Percentiles rank a stretch among this genome's conserved stretches.
Evolutionary conservation across 1,140 invertebrate genomes (phyloP).

Genomic region (Conus betulinus): DNA sequence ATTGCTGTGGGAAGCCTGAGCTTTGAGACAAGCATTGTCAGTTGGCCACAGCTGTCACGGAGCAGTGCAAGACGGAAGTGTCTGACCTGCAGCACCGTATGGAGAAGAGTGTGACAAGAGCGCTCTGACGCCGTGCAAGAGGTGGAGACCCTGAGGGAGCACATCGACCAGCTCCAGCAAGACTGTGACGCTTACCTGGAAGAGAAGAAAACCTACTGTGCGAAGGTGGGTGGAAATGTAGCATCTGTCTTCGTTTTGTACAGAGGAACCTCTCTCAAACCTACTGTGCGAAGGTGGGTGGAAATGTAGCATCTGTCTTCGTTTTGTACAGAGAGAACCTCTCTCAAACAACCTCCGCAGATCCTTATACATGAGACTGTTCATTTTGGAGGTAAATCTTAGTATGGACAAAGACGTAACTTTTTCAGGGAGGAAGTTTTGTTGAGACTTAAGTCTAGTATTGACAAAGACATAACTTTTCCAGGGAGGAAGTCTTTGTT

Average conservation of each 20-base stretch:
- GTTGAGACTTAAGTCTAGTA: too few relatives aligned
- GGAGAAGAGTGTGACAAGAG: constrained; percentile 83
- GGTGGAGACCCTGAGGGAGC: constrained; percentile 84
- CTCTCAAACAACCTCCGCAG: constrained; percentile 73
- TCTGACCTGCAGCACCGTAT: constrained; percentile 87
- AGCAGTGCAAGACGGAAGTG: constrained; percentile 87
- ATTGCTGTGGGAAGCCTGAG: too few relatives aligned
- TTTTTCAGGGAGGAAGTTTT: neutral
- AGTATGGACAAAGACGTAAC: neutral
- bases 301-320: too few relatives aligned
- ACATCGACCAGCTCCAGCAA: constrained; percentile 83
- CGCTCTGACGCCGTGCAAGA: constrained; percentile 83
- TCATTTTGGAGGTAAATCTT: neutral
- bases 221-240: constrained; percentile 73
- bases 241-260: too few relatives aligned
- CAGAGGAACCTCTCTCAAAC: constrained; percentile 75
- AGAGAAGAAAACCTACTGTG: constrained; percentile 84
- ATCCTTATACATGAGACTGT: neutral
- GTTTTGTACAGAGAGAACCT: too few relatives aligned
- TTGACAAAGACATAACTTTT: too few relatives aligned
- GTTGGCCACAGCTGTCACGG: constrained; percentile 67
- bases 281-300: constrained; percentile 81
- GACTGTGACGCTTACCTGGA: constrained; percentile 85
- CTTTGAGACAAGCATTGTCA: too few relatives aligned
- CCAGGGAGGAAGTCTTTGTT: too few relatives aligned